Base-by-base conservation (phyloP, 1,140 invertebrate species). In the Drosophila sp. region DNA sequence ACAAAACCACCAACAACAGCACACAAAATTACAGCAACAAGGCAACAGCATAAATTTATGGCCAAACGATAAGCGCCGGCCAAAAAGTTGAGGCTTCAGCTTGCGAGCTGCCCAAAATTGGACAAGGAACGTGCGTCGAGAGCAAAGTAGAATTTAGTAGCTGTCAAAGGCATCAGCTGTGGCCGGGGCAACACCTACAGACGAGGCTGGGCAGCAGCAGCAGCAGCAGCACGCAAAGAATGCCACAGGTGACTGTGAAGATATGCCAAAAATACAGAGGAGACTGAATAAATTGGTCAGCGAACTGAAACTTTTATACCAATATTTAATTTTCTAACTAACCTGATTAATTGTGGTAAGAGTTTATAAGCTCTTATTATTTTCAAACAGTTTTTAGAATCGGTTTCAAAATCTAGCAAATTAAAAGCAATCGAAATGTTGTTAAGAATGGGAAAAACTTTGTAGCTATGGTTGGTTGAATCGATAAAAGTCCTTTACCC, bases 151-250 rank as follows among this genome's bases (percentile, higher is more conserved):
- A 87, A 89, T 87, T 87, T 87, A 87, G 83, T 87, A 87, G 83
- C 83, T 87, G 83, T 87, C 83, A 87, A 87, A 87, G 84, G 70
- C 83, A 89, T 87, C 83, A 89, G 84, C 84, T 83, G 76, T 71
- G 81, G 83, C 84, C 68, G 74, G 54, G 82, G 83, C 73, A 87
- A 87, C 83, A 87, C 84, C 84, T 87, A 89, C 83, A 83, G 72
- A 40, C 63, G 8, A 68, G 54, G 66, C 72, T 6, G 56, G 50
- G 44, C 65, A 60, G 23, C 75, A 38, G 10, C 62, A 35, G 47
- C 30, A 50, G 17, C 58, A 40, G 64, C 64, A 63, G 63, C 81
- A 85, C 83, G 84, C 83, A 74, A 89, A 63, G 67, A 79, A 72
- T 79, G 83, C 76, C 50, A 61, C 71, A 82, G 73, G 74, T 76